A percentile compares a stretch with the other conserved stretches of the same genome.
phyloP scores from a whole-genome alignment of 2,113 vertebrate genomes.

The Dinomys branickii region DNA sequence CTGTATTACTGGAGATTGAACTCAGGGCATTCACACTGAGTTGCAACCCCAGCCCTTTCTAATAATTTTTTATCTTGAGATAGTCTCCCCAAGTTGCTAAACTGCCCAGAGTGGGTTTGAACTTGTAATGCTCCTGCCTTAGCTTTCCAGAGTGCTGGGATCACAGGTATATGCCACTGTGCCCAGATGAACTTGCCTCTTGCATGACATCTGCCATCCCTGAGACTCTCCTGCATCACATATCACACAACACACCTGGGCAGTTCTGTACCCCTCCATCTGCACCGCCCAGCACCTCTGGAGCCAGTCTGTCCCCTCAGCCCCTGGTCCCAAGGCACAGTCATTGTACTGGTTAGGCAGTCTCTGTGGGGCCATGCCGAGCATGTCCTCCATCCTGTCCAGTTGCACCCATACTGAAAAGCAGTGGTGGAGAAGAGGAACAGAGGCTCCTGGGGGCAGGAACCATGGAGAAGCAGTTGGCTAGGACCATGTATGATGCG shows the following conservation, averaged over 20 bases:
- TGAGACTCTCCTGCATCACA: background rate
- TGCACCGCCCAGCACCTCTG: background rate
- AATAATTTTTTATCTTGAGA: background rate
- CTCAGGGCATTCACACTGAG: background rate
- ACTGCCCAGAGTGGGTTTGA: background rate
- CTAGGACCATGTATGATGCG: background rate
- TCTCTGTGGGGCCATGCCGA: background rate
- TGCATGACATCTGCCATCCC: background rate
- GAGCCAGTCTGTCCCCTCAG: background rate
- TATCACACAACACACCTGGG: too few species aligned
- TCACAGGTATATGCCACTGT: background rate
- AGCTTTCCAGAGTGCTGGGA: background rate
- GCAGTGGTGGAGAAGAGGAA: background rate
- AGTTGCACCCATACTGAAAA: background rate
- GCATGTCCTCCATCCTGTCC: background rate
- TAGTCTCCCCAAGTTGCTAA: background rate
- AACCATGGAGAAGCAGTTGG: background rate
- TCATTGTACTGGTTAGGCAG: rapidly evolving
- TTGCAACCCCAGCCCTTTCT: background rate
- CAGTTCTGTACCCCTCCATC: too few species aligned
- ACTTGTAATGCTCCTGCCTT: background rate
- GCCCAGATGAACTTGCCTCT: background rate
- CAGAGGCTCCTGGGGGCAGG: rapidly evolving
- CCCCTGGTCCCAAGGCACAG: background rate
- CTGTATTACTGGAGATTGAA: background rate